Percentiles rank a stretch among this genome's conserved stretches.
Evolutionary conservation across 30 jellyfish, hydroid and myxozoan genomes (phyloP).

Genomic region (Catostylus mosaicus): DNA sequence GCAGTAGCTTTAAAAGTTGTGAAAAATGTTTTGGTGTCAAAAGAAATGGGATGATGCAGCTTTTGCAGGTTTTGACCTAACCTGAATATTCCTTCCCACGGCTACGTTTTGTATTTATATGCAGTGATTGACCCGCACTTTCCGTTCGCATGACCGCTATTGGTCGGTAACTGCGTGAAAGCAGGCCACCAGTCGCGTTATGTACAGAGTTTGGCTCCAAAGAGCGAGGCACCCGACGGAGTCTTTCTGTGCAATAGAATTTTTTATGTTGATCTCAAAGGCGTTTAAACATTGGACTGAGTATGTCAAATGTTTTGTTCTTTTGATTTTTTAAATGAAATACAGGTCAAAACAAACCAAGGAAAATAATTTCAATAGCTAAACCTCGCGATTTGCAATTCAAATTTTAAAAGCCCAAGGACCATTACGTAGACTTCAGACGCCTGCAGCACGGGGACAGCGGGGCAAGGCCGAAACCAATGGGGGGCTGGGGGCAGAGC

Average conservation of each 20-base stretch:
- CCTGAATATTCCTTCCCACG: background rate
- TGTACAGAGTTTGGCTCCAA: slow-evolving; percentile 60
- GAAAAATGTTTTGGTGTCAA: too few species aligned
- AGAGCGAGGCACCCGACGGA: slow-evolving; percentile 47
- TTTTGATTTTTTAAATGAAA: background rate
- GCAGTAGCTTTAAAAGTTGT: too few species aligned
- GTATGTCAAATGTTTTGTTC: slow-evolving; percentile 22
- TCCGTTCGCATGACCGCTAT: slow-evolving; percentile 66
- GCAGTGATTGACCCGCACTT: slow-evolving; percentile 42
- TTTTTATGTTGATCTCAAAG: slow-evolving; percentile 34
- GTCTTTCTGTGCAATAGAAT: slow-evolving; percentile 35
- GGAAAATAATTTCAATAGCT: background rate
- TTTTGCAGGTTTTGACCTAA: background rate
- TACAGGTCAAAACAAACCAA: slow-evolving; percentile 26
- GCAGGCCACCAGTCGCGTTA: slow-evolving; percentile 54
- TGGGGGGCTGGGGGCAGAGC: too few species aligned
- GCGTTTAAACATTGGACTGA: slow-evolving; percentile 28
- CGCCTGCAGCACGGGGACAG: too few species aligned
- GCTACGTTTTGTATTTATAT: too few species aligned
- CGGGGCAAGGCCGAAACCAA: too few species aligned
- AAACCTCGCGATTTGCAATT: background rate
- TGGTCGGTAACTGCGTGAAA: slow-evolving; percentile 57
- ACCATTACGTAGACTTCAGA: too few species aligned
- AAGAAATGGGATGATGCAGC: background rate
- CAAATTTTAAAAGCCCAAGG: too few species aligned